A percentile compares a stretch with the other conserved stretches of the same genome.
Evolutionary conservation across 2,113 vertebrate species (phyloP).

Genomic region (Sciurus niger): DNA sequence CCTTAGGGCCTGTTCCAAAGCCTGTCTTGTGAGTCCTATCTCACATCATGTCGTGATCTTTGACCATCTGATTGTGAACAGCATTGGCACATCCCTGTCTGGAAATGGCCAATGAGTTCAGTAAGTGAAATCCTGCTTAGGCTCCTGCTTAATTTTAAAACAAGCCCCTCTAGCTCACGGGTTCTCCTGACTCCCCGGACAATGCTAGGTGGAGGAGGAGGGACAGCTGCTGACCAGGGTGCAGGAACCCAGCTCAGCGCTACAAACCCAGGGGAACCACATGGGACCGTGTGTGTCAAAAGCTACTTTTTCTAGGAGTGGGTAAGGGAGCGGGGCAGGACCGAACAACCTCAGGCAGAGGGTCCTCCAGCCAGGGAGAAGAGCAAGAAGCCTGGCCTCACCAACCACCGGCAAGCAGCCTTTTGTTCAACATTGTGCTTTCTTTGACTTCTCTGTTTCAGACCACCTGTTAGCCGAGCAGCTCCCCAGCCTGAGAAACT

Average conservation of each 20-base stretch:
- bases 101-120: not conserved
- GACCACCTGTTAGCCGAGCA: conserved; percentile 96
- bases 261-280: not conserved
- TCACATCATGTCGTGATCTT: not conserved
- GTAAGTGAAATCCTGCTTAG: not conserved
- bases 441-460: conserved; percentile 83
- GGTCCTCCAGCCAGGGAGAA: not conserved
- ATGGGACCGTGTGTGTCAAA: not conserved
- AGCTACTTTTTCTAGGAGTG: not conserved
- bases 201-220: too few species aligned
- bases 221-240: accelerated
- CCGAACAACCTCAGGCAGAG: not conserved
- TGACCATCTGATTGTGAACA: not conserved
- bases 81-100: not conserved
- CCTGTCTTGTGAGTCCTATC: not conserved
- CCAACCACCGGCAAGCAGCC: not conserved
- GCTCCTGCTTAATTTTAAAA: not conserved
- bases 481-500: conserved; percentile 97
- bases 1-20: not conserved
- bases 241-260: not conserved
- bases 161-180: not conserved
- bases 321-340: not conserved
- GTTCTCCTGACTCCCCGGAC: not conserved
- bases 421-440: not conserved
- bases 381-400: not conserved